A percentile compares a stretch with the other conserved stretches of the same genome.
Conservation (phyloP, 2,113 vertebrate species). For the Arenaria interpres region DNA sequence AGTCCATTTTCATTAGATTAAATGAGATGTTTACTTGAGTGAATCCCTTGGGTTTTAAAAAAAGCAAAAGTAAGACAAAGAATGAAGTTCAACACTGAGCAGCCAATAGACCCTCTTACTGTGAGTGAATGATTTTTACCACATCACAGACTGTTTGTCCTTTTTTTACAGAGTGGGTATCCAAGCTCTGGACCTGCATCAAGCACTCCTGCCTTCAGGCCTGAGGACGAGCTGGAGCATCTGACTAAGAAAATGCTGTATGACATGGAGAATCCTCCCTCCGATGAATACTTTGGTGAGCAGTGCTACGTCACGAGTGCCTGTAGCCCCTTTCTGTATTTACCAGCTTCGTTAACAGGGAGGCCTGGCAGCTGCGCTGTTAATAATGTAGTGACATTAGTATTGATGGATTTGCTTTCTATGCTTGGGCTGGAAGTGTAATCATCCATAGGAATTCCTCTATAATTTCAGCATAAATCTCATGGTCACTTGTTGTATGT, state of each 20-base stretch:
- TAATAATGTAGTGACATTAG: neutral
- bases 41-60: neutral
- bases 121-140: neutral
- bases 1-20: slow-evolving; percentile 32
- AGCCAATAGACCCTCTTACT: neutral
- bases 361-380: neutral
- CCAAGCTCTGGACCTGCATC: slow-evolving; percentile 60
- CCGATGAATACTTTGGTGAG: slow-evolving; percentile 96
- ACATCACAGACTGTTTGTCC: neutral
- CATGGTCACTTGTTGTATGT: slow-evolving; percentile 2
- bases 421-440: slow-evolving; percentile 39
- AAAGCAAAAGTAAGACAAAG: neutral
- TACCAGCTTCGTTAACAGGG: neutral
- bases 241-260: slow-evolving; percentile 99
- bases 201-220: slow-evolving; percentile 75
- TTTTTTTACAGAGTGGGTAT: slow-evolving; percentile 68
- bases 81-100: neutral
- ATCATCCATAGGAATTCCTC: slow-evolving; percentile 53
- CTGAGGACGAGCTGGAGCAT: slow-evolving; percentile 95
- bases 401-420: slow-evolving; percentile 28
- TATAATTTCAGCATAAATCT: slow-evolving; percentile 60
- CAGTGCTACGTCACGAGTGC: neutral
- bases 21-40: neutral
- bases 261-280: slow-evolving; percentile 96
- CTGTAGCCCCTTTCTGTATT: neutral